These are phyloP conservation scores for Rhyacophila brunnea DNA, from an alignment of 1,140 invertebrate genomes.

Conservation along the genomic window DNA sequence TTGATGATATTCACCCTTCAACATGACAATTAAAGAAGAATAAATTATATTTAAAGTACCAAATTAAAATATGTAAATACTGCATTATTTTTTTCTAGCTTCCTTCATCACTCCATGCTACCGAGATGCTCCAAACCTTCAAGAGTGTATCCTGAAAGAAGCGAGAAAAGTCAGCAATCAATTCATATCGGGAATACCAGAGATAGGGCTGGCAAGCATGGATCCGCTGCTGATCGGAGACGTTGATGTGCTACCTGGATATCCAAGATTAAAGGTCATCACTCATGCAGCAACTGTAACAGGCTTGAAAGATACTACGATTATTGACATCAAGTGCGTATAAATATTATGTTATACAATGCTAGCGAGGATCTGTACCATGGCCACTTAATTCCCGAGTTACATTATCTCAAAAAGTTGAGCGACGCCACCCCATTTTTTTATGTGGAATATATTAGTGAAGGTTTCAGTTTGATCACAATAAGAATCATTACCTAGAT, in stretches of 20 bases:
- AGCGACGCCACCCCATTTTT: too few relatives aligned
- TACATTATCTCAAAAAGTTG: too few relatives aligned
- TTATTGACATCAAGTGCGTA: slow-evolving; percentile 7
- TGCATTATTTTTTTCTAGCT: slow-evolving; percentile 39
- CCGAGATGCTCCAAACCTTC: slow-evolving; percentile 41
- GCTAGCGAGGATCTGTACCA: too few relatives aligned
- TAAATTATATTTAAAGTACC: too few relatives aligned
- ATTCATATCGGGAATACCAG: slow-evolving; percentile 52
- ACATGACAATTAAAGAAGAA: too few relatives aligned
- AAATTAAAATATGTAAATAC: too few relatives aligned
- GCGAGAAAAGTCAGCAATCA: slow-evolving; percentile 47
- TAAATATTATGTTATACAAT: too few relatives aligned
- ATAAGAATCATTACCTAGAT: too few relatives aligned
- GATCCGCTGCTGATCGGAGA: slow-evolving; percentile 53
- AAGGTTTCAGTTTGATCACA: too few relatives aligned
- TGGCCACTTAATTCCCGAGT: too few relatives aligned
- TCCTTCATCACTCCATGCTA: slow-evolving; percentile 43
- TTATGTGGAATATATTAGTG: too few relatives aligned
- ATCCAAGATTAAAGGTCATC: background rate
- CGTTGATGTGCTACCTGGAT: slow-evolving; percentile 9
- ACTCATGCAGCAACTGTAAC: background rate
- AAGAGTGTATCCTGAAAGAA: slow-evolving; percentile 43
- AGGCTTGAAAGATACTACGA: background rate
- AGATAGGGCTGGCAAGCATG: slow-evolving; percentile 54
- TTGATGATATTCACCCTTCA: too few relatives aligned